Base-by-base conservation (phyloP, 1,140 invertebrate genomes). In the Brachionus rotundiformis region DNA sequence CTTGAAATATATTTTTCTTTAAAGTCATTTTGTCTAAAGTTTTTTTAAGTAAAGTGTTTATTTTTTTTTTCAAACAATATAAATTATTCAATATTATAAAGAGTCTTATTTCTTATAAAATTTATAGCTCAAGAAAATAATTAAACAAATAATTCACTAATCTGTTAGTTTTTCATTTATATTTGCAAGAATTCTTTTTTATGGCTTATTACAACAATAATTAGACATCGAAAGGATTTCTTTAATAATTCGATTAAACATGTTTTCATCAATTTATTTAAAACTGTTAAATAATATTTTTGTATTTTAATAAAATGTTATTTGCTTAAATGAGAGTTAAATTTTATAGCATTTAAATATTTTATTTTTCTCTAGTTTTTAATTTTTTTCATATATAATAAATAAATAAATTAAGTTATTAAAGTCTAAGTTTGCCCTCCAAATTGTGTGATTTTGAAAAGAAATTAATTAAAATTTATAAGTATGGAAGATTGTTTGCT, bases 81-180 rank as follows among this genome's bases (percentile, higher is more conserved):
- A 54, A 54, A 54, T 54, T 54, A 54, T 54, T 54, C n/a, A 54
- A 54, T 54, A 19, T 54, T 8, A 54, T 54, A 54, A 19, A 54
- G 23, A 54, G 47, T 54, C n/a, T 19, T 10, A 19, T 19, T 54
- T 54, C 8, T 49, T 49, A 7, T 39, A 11, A 2, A 54, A 1
- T 54, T 54, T 19, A 19, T 19, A 54, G 47, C 47, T 49, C 47
- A 16, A 49, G 47, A 54, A 54, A 54, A 54, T 54, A 54, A 19
- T 54, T 54, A 2, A 19, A 8, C 19, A 54, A 19, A 54, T 54
- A 25, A 19, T 54, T 54, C 61, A 27, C 13, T 31, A 29, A 29
- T 63, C 29, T 63, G 8, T 27, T 29, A 29, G 0, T 13, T 16
- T 13, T 27, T 63, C 10, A 13, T 63, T 63, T 63, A 29, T 27